These are phyloP conservation scores for Ophion ventricosus DNA, from an alignment of 2,888 invertebrate genomes.

Conservation along the genomic window DNA sequence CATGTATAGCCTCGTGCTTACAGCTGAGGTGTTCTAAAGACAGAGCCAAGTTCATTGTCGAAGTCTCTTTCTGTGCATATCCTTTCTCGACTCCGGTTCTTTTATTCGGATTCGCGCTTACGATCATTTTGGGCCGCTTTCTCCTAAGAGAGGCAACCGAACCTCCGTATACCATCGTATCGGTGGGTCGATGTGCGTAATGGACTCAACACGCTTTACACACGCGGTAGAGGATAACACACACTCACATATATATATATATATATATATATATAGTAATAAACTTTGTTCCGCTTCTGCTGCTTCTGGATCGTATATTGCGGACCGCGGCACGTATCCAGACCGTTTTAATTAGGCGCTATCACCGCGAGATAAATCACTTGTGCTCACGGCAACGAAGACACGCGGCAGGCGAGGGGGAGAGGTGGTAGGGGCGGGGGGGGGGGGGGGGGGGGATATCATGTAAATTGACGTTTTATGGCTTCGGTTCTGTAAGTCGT, in stretches of 20 bases:
- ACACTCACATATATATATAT: neutral
- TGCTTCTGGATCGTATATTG: constrained; percentile 17
- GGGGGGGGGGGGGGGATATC: constrained; percentile 11
- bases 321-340: constrained; percentile 50
- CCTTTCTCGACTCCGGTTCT: constrained; percentile 19
- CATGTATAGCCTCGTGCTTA: constrained; percentile 9
- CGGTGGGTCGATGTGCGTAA: constrained; percentile 17
- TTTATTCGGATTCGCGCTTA: constrained; percentile 61
- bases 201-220: neutral
- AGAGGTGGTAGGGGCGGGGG: too few relatives aligned
- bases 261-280: constrained; percentile 9
- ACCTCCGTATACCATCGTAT: constrained; percentile 43
- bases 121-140: constrained; percentile 79
- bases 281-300: constrained; percentile 24
- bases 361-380: constrained; percentile 62
- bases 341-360: constrained; percentile 62
- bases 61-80: neutral
- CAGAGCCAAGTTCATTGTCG: constrained; percentile 44
- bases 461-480: constrained; percentile 60
- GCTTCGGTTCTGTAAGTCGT: constrained; percentile 42
- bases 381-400: constrained; percentile 34
- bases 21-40: constrained; percentile 26
- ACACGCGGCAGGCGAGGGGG: neutral
- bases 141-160: constrained; percentile 72
- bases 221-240: neutral